Evolutionary conservation across 2,113 vertebrate genomes (phyloP), one percentile per base, ranked within the genome.

Genomic region (Isurus oxyrinchus): DNA sequence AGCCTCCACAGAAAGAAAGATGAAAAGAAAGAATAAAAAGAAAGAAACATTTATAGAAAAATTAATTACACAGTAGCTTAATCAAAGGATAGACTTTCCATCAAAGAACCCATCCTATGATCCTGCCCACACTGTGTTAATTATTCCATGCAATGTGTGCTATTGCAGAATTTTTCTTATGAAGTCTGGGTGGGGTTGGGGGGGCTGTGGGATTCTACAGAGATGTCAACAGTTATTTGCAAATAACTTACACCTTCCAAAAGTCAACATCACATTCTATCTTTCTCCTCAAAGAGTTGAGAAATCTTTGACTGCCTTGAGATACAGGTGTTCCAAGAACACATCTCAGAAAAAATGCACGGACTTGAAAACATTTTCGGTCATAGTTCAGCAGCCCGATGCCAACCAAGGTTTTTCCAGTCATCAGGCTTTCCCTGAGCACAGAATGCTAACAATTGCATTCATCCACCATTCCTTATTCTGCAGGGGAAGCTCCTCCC

Each of bases 81-180:
- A 93, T 93, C 31, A 93, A 93, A 93, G 57, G 55, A 59, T 40
- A 93, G 57, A 93, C 61, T 93, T 76, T 93, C 88, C 55, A 93
- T 31, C 57, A 93, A 93, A 93, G 27, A 93, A 93, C 13, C 5
- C 31, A 14, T 35, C 61, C 27, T 59, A 3, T 31, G 57, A 61
- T 59, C 31, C 31, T 61, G 31, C 55, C 57, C 61, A 87, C 44
- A 25, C 86, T 25, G 53, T 57, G 53, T 57, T 59, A 91, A 61
- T 93, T 93, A 93, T 59, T 59, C 14, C 31, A 19, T 61, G 53
- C 31, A 91, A 61, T 31, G 31, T 91, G 27, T 35, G 31, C 55
- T 35, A 93, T n/a, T 61, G 88, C 14, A n/a, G 88, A 93, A 61
- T 4, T 31, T 19, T 59, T 93, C 88, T 84, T 59, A 16, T 93